Conservation (phyloP, 2,113 vertebrate species). For the Pagrus major region DNA sequence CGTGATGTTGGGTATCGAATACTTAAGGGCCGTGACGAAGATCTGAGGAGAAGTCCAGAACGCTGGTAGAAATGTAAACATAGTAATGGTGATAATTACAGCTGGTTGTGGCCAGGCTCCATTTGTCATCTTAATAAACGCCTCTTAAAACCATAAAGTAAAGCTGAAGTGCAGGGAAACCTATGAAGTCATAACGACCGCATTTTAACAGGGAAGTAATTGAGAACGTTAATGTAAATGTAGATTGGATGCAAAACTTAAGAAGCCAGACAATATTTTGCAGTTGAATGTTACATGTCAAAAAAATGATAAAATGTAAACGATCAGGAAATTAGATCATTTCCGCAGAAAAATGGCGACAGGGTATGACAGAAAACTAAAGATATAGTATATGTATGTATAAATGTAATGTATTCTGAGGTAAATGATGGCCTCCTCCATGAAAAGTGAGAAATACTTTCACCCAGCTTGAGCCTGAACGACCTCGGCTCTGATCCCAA, state of each 20-base stretch:
- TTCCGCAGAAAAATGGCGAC: background rate
- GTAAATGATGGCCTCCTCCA: background rate
- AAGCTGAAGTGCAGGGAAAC: slow-evolving; percentile 28
- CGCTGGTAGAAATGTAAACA: slow-evolving; percentile 65
- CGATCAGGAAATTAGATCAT: background rate
- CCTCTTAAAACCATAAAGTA: slow-evolving; percentile 39
- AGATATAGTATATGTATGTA: background rate
- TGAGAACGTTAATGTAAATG: background rate
- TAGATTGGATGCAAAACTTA: background rate
- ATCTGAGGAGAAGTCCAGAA: slow-evolving; percentile 46
- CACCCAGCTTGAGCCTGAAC: background rate
- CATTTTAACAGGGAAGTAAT: slow-evolving; percentile 1
- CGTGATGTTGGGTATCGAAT: slow-evolving; percentile 73
- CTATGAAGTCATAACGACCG: slow-evolving; percentile 39
- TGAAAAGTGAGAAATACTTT: background rate
- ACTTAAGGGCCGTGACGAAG: slow-evolving; percentile 59
- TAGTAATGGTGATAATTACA: slow-evolving; percentile 68
- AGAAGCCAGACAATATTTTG: background rate
- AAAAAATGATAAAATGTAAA: background rate
- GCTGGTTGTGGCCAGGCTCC: slow-evolving; percentile 42
- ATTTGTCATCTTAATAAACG: slow-evolving; percentile 69
- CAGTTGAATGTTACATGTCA: background rate
- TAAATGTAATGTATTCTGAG: too few relatives aligned
- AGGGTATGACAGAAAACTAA: too few relatives aligned
- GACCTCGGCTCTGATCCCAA: background rate